phyloP scores from a whole-genome alignment of 64 coral and sea anemone species.

The Astreopora myriophthalma region DNA sequence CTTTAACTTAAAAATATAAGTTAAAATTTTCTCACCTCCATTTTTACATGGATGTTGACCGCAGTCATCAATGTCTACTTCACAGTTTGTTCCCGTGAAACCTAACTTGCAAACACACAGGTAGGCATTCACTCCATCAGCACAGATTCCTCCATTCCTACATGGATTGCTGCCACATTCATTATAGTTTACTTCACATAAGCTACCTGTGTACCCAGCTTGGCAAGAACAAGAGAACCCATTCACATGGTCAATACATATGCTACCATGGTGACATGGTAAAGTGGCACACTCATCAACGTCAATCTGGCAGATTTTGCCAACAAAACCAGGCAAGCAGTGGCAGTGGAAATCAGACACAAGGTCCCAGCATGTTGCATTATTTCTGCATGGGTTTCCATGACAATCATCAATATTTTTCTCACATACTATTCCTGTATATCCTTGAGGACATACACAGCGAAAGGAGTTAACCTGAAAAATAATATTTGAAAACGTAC shows the following conservation, averaged over 20 bases:
- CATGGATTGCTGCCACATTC: conserved; percentile 82
- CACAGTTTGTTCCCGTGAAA: conserved; percentile 74
- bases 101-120: conserved; percentile 84
- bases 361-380: conserved; percentile 73
- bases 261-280: conserved; percentile 82
- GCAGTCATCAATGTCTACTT: conserved; percentile 82
- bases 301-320: conserved; percentile 62
- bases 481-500: too few relatives aligned
- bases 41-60: conserved; percentile 66
- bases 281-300: conserved; percentile 75
- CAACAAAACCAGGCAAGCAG: conserved; percentile 72
- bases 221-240: conserved; percentile 68
- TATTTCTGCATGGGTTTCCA: conserved; percentile 73
- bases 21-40: conserved; percentile 62
- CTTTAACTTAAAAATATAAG: too few relatives aligned
- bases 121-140: conserved; percentile 79
- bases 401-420: conserved; percentile 79
- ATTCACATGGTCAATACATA: conserved; percentile 72
- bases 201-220: conserved; percentile 67
- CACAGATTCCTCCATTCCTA: conserved; percentile 86
- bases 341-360: conserved; percentile 74
- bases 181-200: conserved; percentile 83
- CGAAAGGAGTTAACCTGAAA: conserved; percentile 86
- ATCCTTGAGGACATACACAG: conserved; percentile 70
- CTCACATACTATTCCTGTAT: conserved; percentile 77